Evolutionary conservation across 1,140 invertebrate species (phyloP), one percentile per base, ranked within the genome.

Genomic region (Onthophagus taurus): DNA sequence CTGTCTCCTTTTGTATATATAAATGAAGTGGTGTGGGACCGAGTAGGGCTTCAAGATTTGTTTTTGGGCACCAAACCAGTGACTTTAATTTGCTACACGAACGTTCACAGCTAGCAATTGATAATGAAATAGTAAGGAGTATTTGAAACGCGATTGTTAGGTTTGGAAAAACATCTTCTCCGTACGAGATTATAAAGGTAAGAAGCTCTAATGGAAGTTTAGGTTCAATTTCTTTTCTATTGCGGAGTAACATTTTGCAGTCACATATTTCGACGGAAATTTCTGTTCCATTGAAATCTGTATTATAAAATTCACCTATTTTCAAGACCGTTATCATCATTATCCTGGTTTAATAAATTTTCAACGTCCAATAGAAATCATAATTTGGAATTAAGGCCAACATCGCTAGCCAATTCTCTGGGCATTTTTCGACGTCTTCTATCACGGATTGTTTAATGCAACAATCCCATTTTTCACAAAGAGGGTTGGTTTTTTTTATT

Each of bases 331-430:
- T 36, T 36, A 36, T 18, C 34, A 36, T 17, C 18, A 36, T 26
- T 26, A 26, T 26, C 23, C 23, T 26, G 6, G 23, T 26, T 26
- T 26, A 26, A 26, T 26, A 26, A 36, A 36, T 36, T 36, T 36
- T 36, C 14, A 36, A 36, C 18, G 34, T 36, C 34, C 6, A 36
- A 18, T 36, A 36, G 14, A 36, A 36, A 16, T 36, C 18, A 7
- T 17, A 36, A 36, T 36, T 36, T 36, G 23, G n/a, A 26, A 26
- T 26, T 26, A 26, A 33, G 13, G 13, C 39, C 26, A 42, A 42
- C 39, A 29, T 42, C 16, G 12, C 44, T 24, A 24, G 34, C 44
- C 26, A 24, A 45, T 39, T 37, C 29, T 33, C 31, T 13, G 6
- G 31, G 31, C 31, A 33, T 33, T 33, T 33, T 33, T n/a, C n/a